Evolutionary conservation across 2,888 invertebrate genomes (phyloP).

Genomic region (Lobophora halterata): DNA sequence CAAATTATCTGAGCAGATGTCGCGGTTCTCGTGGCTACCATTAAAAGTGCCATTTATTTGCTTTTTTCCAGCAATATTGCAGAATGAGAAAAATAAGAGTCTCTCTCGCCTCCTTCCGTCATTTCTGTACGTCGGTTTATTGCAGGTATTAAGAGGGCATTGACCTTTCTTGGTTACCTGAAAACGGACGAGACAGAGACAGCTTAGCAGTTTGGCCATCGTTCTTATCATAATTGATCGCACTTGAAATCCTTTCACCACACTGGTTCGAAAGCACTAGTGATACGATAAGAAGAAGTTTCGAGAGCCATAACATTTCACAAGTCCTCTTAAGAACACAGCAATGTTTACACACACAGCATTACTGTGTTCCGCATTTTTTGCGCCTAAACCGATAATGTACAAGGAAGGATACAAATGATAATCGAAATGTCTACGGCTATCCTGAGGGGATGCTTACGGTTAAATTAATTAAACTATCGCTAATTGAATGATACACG

Average conservation of each 20-base stretch:
- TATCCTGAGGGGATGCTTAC: constrained; percentile 43
- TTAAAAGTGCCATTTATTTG: constrained; percentile 44
- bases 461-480: constrained; percentile 59
- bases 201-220: not conserved
- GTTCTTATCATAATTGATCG: constrained; percentile 8
- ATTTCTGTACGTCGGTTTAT: constrained; percentile 22
- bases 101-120: constrained; percentile 17
- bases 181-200: too few relatives aligned
- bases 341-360: too few relatives aligned
- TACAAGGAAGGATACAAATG: constrained; percentile 40
- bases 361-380: too few relatives aligned
- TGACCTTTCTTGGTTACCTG: not conserved
- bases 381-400: too few relatives aligned
- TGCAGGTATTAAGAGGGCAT: constrained; percentile 5
- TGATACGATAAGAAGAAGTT: too few relatives aligned
- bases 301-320: too few relatives aligned
- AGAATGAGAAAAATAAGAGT: constrained; percentile 30
- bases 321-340: too few relatives aligned
- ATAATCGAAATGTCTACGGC: constrained; percentile 50
- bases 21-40: constrained; percentile 35
- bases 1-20: constrained; percentile 46
- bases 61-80: constrained; percentile 40
- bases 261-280: too few relatives aligned
- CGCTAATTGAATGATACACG: constrained; percentile 55
- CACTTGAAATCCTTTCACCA: too few relatives aligned